These are phyloP conservation scores for Rhagoletis pomonella DNA, from an alignment of 1,140 invertebrate genomes.

Conservation along the genomic window DNA sequence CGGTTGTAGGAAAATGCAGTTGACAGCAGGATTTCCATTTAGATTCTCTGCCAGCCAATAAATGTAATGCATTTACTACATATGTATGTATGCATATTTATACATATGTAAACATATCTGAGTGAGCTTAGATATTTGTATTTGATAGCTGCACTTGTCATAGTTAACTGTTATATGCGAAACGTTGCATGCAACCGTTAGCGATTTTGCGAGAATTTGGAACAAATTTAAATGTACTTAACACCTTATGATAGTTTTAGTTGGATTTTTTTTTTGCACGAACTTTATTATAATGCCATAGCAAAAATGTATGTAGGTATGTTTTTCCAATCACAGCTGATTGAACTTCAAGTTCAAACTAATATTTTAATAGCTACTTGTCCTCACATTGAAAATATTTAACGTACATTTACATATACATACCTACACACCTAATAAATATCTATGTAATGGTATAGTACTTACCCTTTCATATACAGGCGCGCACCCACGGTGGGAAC, in stretches of 20 bases:
- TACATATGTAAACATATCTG: background rate
- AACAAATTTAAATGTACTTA: slow-evolving; percentile 48
- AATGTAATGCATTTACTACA: background rate
- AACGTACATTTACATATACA: too few species aligned
- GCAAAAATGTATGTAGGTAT: background rate
- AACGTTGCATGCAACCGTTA: slow-evolving; percentile 23
- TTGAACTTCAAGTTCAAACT: slow-evolving; percentile 41
- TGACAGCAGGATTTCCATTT: slow-evolving; percentile 47
- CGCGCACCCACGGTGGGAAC: background rate
- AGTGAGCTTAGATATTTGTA: slow-evolving; percentile 2
- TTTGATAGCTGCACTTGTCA: slow-evolving; percentile 7
- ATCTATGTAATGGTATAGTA: too few species aligned
- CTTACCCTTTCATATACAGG: background rate
- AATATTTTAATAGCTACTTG: background rate
- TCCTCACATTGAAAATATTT: background rate
- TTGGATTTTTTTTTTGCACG: background rate
- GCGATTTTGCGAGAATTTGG: background rate
- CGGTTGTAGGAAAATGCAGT: slow-evolving; percentile 26
- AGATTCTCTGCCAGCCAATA: background rate
- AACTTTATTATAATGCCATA: background rate
- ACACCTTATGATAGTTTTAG: slow-evolving; percentile 6
- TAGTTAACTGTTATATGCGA: background rate
- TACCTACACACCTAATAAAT: background rate
- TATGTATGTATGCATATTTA: background rate
- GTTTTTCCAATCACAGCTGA: slow-evolving; percentile 21